Base-by-base conservation (phyloP, 2,797 vertebrate species). In the Crenuchus spilurus region DNA sequence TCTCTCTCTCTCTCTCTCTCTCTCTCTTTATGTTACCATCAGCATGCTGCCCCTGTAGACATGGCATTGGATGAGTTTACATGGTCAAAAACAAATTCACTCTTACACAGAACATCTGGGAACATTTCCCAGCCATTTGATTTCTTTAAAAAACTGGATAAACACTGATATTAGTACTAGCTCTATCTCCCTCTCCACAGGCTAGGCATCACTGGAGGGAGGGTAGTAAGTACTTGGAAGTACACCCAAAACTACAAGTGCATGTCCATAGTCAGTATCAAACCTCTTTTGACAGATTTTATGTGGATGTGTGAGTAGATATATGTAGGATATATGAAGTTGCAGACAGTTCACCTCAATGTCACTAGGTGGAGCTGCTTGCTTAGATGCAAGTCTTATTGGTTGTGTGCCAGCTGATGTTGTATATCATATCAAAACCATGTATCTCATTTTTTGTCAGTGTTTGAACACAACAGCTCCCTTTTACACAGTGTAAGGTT, bases 41-140 rank as follows among this genome's bases (percentile, higher is more conserved):
- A 46, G 54, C 35, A 24, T 37, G 30, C 20, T 74, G 37, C 52
- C 41, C 39, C 31, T 65, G 49, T 44, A 57, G 78, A 66, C 71
- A 74, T 74, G 6, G 62, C 72, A 80, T 77, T 14, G 28, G 67
- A 80, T 77, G 72, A 60, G 66, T 77, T 80, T 80, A 71, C 68
- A 74, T 67, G 55, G 60, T 5, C 33, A 52, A 42, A 74, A 54
- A 52, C 60, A 67, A 49, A 55, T 39, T 74, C 16, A 14, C 39
- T 49, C 39, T 49, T 22, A 55, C 9, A 6, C 37, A 60, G 54
- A 70, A 73, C 74, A 77, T 70, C 75, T 70, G 70, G 65, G 76
- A 74, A 69, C 68, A 24, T 68, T 61, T 74, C 31, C 42, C 37
- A 60, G 42, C 4, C n/a, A n/a, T n/a, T 31, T 58, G 55, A 39